Evolutionary conservation across 2,113 vertebrate genomes (phyloP).

Genomic region (Reinhardtius hippoglossoides): DNA sequence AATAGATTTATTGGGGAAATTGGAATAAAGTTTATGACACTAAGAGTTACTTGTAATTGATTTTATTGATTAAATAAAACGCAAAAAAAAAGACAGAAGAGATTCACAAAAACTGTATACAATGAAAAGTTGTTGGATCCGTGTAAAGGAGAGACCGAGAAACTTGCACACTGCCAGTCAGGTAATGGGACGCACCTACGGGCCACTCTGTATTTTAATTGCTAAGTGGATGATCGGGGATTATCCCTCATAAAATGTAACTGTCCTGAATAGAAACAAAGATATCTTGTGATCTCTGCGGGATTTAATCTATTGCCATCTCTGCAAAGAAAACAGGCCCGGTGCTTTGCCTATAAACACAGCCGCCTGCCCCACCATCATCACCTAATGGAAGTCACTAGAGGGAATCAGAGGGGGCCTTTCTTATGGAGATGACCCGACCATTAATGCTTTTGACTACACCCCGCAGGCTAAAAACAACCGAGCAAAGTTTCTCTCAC

Average conservation of each 20-base stretch:
- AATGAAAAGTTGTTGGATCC: background rate
- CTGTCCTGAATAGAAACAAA: constrained; percentile 79
- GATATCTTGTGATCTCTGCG: constrained; percentile 82
- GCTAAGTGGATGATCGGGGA: constrained; percentile 82
- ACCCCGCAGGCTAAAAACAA: constrained; percentile 58
- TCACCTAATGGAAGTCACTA: constrained; percentile 77
- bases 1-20: background rate
- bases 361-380: constrained; percentile 63
- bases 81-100: background rate
- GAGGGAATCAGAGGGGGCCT: constrained; percentile 71
- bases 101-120: background rate
- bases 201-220: constrained; percentile 81
- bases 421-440: constrained; percentile 79
- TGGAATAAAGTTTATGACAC: background rate
- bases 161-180: constrained; percentile 48
- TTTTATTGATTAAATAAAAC: background rate
- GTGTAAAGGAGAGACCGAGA: constrained; percentile 24
- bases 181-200: constrained; percentile 60
- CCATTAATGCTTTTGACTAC: constrained; percentile 68
- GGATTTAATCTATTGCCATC: constrained; percentile 81
- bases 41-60: background rate
- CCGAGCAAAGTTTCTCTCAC: constrained; percentile 30
- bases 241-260: constrained; percentile 85
- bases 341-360: constrained; percentile 80
- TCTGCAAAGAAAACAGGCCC: constrained; percentile 69